Evolutionary conservation across 2,797 vertebrate species (phyloP).

Genomic region (Crypturellus tataupa): DNA sequence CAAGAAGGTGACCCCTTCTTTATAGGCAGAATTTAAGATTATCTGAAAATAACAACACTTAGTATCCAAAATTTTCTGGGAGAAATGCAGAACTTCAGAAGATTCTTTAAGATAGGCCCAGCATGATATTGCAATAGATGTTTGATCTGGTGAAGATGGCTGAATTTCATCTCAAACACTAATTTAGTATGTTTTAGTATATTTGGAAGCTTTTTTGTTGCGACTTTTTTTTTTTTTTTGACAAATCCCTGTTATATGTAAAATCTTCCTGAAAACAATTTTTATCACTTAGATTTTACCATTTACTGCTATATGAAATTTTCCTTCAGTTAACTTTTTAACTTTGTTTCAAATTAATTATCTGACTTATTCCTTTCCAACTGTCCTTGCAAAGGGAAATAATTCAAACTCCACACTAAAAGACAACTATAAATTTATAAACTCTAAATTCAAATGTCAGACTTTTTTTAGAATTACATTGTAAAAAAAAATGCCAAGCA

Average conservation of each 20-base stretch:
- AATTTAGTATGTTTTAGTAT: background rate
- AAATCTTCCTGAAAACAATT: background rate
- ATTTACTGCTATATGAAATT: background rate
- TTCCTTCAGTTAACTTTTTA: background rate
- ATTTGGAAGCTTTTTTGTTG: background rate
- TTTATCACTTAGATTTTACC: background rate
- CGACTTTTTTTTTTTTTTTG: background rate
- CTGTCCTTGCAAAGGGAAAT: background rate
- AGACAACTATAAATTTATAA: background rate
- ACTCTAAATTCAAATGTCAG: background rate
- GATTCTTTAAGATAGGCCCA: background rate
- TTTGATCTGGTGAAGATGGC: background rate
- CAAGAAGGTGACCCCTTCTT: background rate
- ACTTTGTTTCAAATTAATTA: background rate
- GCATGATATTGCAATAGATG: background rate
- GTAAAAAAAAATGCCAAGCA: background rate
- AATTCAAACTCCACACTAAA: background rate
- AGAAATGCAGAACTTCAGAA: background rate
- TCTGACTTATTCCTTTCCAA: background rate
- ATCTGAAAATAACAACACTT: background rate
- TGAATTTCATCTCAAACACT: background rate
- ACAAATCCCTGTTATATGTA: background rate
- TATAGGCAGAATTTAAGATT: background rate
- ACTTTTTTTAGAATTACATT: background rate
- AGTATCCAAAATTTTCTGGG: background rate